phyloP scores from a whole-genome alignment of 1,140 invertebrate genomes.

The Euura lappo region DNA sequence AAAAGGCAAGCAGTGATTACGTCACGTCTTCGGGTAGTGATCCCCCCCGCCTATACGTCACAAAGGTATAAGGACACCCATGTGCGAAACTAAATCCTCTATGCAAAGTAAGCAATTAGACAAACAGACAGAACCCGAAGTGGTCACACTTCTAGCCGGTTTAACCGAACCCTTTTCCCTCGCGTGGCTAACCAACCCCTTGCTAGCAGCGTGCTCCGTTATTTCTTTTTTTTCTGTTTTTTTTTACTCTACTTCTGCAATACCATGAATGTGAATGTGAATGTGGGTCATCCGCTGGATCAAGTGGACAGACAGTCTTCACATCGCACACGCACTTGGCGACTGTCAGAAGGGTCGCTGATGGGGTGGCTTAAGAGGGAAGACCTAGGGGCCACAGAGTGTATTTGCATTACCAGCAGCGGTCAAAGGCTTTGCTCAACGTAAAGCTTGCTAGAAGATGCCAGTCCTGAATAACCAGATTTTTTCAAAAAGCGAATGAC shows the following conservation, averaged over 20 bases:
- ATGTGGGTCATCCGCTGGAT: background rate
- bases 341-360: constrained; percentile 29
- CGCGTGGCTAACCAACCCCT: background rate
- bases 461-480: background rate
- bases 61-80: too few species aligned
- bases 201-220: too few species aligned
- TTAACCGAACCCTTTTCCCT: constrained; percentile 35
- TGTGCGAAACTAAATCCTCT: background rate
- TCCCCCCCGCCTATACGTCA: background rate
- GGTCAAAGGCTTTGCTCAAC: constrained; percentile 55
- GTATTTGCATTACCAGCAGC: constrained; percentile 49
- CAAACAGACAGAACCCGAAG: constrained; percentile 36
- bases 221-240: background rate
- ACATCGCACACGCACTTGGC: constrained; percentile 2
- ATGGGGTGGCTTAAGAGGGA: constrained; percentile 21
- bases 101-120: constrained; percentile 40
- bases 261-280: background rate
- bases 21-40: background rate
- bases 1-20: background rate
- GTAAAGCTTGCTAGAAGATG: constrained; percentile 8
- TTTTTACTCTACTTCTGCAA: background rate
- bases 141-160: constrained; percentile 32
- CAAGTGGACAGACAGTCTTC: background rate
- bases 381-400: constrained; percentile 33
- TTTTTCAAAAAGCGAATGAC: too few species aligned